Base-by-base conservation (phyloP, 2,888 invertebrate species). In the Netelia fuscicornis region DNA sequence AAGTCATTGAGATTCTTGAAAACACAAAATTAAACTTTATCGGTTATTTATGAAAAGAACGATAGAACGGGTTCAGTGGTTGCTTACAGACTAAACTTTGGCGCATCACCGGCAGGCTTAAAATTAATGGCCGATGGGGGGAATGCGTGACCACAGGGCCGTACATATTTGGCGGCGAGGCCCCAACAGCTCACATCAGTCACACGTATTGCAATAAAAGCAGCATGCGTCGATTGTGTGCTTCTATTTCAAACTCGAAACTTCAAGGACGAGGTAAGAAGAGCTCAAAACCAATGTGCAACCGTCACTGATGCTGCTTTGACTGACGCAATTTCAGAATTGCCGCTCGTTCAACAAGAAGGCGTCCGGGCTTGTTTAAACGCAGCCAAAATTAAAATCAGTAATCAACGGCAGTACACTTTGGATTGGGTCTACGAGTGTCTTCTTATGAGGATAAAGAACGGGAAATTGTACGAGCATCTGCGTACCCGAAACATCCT, bases 351-450 rank as follows among this genome's bases (percentile, higher is more conserved):
- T n/a, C 80, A 80, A 17, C 72, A 74, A 58, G 74, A 67, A 52
- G 72, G 67, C 9, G 80, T 86, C 1, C 25, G 11, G 25, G 56
- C 77, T n/a, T 83, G 83, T 23, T 54, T 86, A 2, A 54, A 68
- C 13, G 74, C 68, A 25, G 58, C 83, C 17, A 86, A 86, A 67
- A 10, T 77, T 10, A 67, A 52, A 13, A 20, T 2, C 17, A 10
- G 20, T 6, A 58, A 56, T 30, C 65, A 65, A 48, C 76, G 75
- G 25, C 64, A 81, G 10, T 86, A 86, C 67, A 62, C 17, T 5
- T 37, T 70, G 0, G 44, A 84, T 11, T 86, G 86, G 86, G 68
- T 88, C 1, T 88, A 85, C 44, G 87, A 88, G 65, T 86, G 88
- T 62, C 48, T 88, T 13, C 52, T 85, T 6, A 70, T 87, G 70